Conservation (phyloP, 2,888 invertebrate genomes). For the Heteromurus nitidus region DNA sequence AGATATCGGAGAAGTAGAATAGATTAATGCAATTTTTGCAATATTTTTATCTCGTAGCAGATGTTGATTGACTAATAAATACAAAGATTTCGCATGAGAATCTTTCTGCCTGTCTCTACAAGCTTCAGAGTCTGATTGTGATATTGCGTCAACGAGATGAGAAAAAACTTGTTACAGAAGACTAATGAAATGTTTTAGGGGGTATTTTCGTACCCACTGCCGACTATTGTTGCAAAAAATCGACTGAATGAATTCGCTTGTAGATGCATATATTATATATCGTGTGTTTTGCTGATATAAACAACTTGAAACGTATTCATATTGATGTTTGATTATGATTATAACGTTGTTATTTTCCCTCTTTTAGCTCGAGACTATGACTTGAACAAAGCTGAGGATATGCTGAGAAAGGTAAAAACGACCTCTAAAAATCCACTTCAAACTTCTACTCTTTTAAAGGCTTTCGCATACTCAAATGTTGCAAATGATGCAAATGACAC, state of each 20-base stretch:
- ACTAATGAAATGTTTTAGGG: neutral
- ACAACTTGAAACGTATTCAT: neutral
- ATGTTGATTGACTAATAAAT: too few relatives aligned
- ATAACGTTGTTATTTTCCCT: neutral
- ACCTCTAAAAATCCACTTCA: too few relatives aligned
- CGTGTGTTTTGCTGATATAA: neutral
- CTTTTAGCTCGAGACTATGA: constrained; percentile 59
- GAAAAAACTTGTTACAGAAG: too few relatives aligned
- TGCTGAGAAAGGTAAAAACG: constrained; percentile 55
- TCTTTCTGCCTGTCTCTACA: too few relatives aligned
- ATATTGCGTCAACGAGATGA: too few relatives aligned
- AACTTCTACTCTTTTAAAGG: too few relatives aligned
- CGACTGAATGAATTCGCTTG: neutral
- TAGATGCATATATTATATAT: neutral
- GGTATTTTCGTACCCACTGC: neutral
- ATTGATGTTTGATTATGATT: neutral
- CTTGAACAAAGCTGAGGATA: constrained; percentile 51
- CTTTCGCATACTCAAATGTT: too few relatives aligned
- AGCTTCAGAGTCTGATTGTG: too few relatives aligned
- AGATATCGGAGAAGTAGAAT: too few relatives aligned
- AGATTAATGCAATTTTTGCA: too few relatives aligned
- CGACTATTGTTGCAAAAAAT: neutral
- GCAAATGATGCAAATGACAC: constrained; percentile 34
- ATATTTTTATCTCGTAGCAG: too few relatives aligned
- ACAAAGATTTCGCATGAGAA: too few relatives aligned